A percentile compares a stretch with the other conserved stretches of the same genome.
phyloP scores from a whole-genome alignment of 2,888 invertebrate genomes.

The Amphipyra tragopoginis region DNA sequence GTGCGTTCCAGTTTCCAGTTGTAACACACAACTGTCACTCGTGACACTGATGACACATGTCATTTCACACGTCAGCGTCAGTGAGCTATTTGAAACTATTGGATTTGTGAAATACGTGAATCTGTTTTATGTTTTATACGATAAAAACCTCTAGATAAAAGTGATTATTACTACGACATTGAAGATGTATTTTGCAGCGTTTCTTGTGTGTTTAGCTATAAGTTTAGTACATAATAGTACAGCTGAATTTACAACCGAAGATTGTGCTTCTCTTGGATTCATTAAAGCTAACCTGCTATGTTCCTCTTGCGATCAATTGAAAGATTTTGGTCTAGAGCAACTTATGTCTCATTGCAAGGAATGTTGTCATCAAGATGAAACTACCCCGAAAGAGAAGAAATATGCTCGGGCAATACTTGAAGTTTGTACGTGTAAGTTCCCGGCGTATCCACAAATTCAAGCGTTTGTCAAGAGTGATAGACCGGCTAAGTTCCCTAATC shows the following conservation, averaged over 20 bases:
- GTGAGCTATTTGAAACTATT: no score
- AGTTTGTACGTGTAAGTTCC: conserved; percentile 99
- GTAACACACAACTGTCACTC: no score
- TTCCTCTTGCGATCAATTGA: conserved; percentile 96
- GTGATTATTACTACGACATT: conserved; percentile 16
- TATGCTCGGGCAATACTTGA: conserved; percentile 98
- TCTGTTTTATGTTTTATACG: conserved; percentile 2
- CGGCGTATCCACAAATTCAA: conserved; percentile 99
- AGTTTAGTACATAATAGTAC: conserved; percentile 51
- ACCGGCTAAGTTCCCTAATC: conserved; percentile 96
- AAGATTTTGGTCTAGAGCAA: conserved; percentile 92
- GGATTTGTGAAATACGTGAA: neutral
- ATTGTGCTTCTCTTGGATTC: conserved; percentile 96
- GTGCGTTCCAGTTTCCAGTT: no score
- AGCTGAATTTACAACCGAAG: conserved; percentile 93
- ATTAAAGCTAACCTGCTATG: conserved; percentile 96
- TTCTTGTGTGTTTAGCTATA: conserved; percentile 43
- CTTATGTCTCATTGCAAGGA: conserved; percentile 93
- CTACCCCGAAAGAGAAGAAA: conserved; percentile 91
- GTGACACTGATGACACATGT: no score
- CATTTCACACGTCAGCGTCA: no score
- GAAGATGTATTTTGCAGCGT: conserved; percentile 25
- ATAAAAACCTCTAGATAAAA: neutral
- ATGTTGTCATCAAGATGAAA: conserved; percentile 95
- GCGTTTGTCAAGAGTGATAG: conserved; percentile 98